phyloP scores from a whole-genome alignment of 2,113 vertebrate species.

The Raja brachyura region DNA sequence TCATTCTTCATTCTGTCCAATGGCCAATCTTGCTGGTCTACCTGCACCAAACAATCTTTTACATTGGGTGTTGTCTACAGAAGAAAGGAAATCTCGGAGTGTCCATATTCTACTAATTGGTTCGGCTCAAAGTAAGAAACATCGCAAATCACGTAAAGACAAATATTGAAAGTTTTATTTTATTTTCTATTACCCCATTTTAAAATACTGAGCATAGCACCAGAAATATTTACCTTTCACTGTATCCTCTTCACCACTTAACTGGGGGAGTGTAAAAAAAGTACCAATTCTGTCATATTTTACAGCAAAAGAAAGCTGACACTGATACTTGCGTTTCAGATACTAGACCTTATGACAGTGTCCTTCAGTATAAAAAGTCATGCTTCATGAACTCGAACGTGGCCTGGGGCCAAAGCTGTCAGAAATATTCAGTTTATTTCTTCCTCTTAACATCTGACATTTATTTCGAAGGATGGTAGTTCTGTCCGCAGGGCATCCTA shows the following conservation, averaged over 20 bases:
- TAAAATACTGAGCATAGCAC: slow-evolving; percentile 27
- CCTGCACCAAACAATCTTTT: not conserved
- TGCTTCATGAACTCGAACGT: not conserved
- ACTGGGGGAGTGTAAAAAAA: not conserved
- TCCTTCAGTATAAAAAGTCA: slow-evolving; percentile 27
- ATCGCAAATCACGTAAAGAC: not conserved
- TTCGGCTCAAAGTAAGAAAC: not conserved
- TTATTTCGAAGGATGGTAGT: slow-evolving; percentile 14
- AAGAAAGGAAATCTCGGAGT: not conserved
- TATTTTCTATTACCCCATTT: slow-evolving; percentile 23
- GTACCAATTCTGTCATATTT: slow-evolving; percentile 35
- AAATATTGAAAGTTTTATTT: slow-evolving; percentile 27
- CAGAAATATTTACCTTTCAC: slow-evolving; percentile 36
- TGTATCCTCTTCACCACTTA: not conserved
- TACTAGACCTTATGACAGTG: slow-evolving; percentile 20
- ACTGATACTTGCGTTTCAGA: not conserved
- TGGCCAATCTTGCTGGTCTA: not conserved
- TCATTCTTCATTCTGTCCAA: not conserved
- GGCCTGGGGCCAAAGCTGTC: not conserved
- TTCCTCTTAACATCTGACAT: not conserved
- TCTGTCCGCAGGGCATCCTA: not conserved
- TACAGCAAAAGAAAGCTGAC: slow-evolving; percentile 22
- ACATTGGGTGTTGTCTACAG: not conserved
- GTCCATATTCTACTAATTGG: not conserved
- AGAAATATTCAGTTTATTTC: not conserved